A percentile compares a stretch with the other conserved stretches of the same genome.
phyloP scores from a whole-genome alignment of 2,113 vertebrate genomes.

The Gymnocephalus cernua region DNA sequence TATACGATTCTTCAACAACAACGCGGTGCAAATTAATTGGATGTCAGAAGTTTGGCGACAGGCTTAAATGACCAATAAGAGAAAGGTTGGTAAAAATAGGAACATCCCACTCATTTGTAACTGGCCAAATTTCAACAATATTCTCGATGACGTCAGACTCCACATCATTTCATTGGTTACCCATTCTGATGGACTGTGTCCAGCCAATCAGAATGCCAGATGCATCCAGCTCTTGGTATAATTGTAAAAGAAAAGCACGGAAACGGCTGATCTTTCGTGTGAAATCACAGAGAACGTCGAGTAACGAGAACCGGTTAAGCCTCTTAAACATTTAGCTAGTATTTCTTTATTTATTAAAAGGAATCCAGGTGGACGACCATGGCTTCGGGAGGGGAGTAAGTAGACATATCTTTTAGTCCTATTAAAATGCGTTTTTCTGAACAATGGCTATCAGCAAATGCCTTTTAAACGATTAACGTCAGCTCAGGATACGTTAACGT shows the following conservation, averaged over 20 bases:
- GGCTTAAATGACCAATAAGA: conserved; percentile 62
- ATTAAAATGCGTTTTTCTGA: background rate
- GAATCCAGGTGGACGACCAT: conserved; percentile 81
- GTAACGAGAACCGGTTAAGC: conserved; percentile 62
- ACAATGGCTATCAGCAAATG: background rate
- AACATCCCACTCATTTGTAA: conserved; percentile 11
- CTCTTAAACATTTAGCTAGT: conserved; percentile 69
- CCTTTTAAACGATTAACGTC: conserved; percentile 32
- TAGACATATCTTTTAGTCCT: conserved; percentile 13
- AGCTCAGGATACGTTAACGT: conserved; percentile 33
- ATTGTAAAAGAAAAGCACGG: conserved; percentile 67
- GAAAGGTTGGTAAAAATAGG: conserved; percentile 1
- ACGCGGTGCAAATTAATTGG: conserved; percentile 80
- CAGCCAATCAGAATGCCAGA: conserved; percentile 64
- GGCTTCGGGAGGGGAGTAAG: conserved; percentile 88
- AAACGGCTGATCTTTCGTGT: conserved; percentile 70
- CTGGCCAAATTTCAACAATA: conserved; percentile 38
- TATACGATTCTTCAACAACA: conserved; percentile 33
- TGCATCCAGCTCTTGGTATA: conserved; percentile 58
- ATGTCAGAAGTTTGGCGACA: conserved; percentile 20
- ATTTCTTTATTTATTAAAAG: conserved; percentile 79
- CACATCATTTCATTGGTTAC: conserved; percentile 67
- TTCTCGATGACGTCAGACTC: conserved; percentile 20
- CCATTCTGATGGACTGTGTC: background rate
- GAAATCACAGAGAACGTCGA: conserved; percentile 59